Evolutionary conservation across 2,888 invertebrate species (phyloP).

Genomic region (Scaptomyza tumidula): DNA sequence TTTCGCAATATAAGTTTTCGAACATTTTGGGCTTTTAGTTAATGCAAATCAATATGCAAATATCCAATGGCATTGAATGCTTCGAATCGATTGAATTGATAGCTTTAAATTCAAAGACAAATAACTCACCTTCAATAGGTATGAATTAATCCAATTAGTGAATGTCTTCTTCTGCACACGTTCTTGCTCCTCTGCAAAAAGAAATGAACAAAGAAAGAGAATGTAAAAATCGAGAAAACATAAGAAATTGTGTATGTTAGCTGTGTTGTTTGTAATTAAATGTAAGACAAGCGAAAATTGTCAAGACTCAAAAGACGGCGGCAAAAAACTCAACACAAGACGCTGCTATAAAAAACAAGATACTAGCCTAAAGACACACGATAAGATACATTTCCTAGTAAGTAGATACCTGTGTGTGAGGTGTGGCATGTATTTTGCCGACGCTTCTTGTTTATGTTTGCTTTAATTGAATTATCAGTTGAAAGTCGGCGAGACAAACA

Average conservation of each 20-base stretch:
- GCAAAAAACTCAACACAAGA: slow-evolving; percentile 14
- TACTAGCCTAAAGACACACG: slow-evolving; percentile 49
- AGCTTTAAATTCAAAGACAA: slow-evolving; percentile 40
- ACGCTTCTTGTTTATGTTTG: slow-evolving; percentile 51
- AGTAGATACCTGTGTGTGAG: slow-evolving; percentile 31
- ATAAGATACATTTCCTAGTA: slow-evolving; percentile 64
- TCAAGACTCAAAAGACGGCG: slow-evolving; percentile 1
- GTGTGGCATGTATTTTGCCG: slow-evolving; percentile 9
- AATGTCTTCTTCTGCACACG: slow-evolving; percentile 99
- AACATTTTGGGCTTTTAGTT: slow-evolving; percentile 1
- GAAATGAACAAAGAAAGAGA: slow-evolving; percentile 29
- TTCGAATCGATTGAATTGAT: slow-evolving; percentile 55
- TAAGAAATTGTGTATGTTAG: slow-evolving; percentile 54
- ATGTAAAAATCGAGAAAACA: slow-evolving; percentile 25
- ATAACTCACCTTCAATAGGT: slow-evolving; percentile 93
- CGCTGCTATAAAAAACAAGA: slow-evolving; percentile 39
- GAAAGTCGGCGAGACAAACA: slow-evolving; percentile 37
- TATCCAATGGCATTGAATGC: slow-evolving; percentile 60
- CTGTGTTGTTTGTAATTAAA: slow-evolving; percentile 43
- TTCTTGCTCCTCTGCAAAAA: slow-evolving; percentile 98
- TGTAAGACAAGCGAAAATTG: slow-evolving; percentile 45
- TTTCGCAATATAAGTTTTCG: neutral
- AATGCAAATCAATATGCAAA: slow-evolving; percentile 68
- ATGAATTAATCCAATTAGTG: slow-evolving; percentile 99
- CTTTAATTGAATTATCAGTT: slow-evolving; percentile 75